Percentiles rank a stretch among this genome's conserved stretches.
Conservation (phyloP, 64 coral and sea anemone genomes). For the Pocillopora damicornis region DNA sequence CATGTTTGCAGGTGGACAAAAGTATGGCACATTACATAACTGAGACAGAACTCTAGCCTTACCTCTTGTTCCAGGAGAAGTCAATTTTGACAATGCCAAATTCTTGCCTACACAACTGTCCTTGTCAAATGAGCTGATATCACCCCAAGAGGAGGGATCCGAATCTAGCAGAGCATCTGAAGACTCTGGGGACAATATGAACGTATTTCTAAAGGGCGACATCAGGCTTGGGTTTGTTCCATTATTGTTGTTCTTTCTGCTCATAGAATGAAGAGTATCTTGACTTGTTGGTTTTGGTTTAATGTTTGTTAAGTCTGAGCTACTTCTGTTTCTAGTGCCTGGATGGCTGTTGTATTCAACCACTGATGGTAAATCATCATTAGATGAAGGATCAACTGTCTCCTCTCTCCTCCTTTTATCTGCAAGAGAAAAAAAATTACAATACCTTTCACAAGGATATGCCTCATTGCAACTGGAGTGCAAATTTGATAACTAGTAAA, state of each 20-base stretch:
- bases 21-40: background rate
- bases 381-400: background rate
- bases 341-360: background rate
- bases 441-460: too few relatives aligned
- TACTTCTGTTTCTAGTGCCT: slow-evolving; percentile 32
- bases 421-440: background rate
- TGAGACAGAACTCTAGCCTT: background rate
- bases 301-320: slow-evolving; percentile 10
- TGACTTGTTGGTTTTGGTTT: slow-evolving; percentile 33
- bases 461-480: too few relatives aligned
- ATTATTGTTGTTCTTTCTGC: slow-evolving; percentile 27
- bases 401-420: slow-evolving; percentile 33
- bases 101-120: background rate
- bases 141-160: slow-evolving; percentile 79
- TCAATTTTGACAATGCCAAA: slow-evolving; percentile 62
- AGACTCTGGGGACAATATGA: slow-evolving; percentile 50
- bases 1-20: background rate
- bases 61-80: slow-evolving; percentile 86
- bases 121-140: slow-evolving; percentile 79
- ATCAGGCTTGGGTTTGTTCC: slow-evolving; percentile 44
- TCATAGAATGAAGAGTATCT: slow-evolving; percentile 14
- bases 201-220: slow-evolving; percentile 69
- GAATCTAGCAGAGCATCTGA: slow-evolving; percentile 43
- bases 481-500: too few relatives aligned
- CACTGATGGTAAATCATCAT: slow-evolving; percentile 17